Conservation (phyloP, 1,140 invertebrate genomes). For the Ptiloglossa arizonensis region DNA sequence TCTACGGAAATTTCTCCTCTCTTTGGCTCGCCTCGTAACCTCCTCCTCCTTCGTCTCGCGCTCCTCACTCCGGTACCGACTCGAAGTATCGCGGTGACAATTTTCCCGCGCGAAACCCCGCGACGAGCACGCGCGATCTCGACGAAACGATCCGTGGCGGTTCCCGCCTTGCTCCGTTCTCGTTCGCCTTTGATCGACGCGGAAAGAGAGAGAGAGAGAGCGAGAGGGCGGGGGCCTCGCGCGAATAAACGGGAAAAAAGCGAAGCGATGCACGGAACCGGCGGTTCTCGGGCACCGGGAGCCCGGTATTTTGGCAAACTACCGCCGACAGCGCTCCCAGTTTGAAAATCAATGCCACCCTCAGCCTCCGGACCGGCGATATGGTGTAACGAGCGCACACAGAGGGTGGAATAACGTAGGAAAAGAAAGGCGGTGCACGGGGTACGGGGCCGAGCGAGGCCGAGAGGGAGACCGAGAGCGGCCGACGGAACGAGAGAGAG, state of each 20-base stretch:
- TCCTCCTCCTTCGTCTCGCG: conserved; percentile 7
- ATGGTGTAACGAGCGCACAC: conserved; percentile 52
- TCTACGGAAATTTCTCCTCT: conserved; percentile 58
- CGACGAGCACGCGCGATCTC: too few species aligned
- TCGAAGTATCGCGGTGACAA: too few species aligned
- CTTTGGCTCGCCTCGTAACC: conserved; percentile 30
- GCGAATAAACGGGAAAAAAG: background rate
- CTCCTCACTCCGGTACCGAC: too few species aligned
- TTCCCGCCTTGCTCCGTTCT: background rate
- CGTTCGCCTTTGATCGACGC: background rate
- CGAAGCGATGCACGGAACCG: conserved; percentile 14
- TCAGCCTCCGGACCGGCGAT: conserved; percentile 30
- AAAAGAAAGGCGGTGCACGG: conserved; percentile 28
- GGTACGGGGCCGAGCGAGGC: background rate
- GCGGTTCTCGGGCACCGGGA: conserved; percentile 33
- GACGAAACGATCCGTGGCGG: too few species aligned
- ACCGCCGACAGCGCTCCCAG: conserved; percentile 31
- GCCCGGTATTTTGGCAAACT: conserved; percentile 49
- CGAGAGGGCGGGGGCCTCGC: background rate
- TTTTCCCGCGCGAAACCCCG: too few species aligned
- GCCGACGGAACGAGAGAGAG: background rate
- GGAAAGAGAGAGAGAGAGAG: background rate
- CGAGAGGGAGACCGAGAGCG: background rate
- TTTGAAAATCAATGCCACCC: conserved; percentile 58
- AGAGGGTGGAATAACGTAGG: conserved; percentile 37